phyloP scores from a whole-genome alignment of 2,797 vertebrate species.

The Crax fasciolata region DNA sequence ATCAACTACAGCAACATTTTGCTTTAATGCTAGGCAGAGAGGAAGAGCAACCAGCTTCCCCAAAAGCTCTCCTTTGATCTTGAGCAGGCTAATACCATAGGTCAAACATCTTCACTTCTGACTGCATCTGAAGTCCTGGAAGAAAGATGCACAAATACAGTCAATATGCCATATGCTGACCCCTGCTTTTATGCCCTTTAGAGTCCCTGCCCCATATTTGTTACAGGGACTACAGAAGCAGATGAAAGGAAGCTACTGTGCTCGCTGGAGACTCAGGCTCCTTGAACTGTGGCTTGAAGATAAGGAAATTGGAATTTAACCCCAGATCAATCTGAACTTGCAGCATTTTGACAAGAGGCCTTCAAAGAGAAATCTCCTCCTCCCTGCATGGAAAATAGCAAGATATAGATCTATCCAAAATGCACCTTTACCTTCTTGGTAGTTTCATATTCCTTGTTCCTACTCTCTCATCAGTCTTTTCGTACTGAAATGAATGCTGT shows the following conservation, averaged over 20 bases:
- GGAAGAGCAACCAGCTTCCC: background rate
- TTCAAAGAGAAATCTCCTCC: conserved; percentile 47
- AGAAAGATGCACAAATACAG: conserved; percentile 7
- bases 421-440: background rate
- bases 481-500: background rate
- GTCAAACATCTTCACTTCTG: background rate
- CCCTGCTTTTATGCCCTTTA: background rate
- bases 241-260: background rate
- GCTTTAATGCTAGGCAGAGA: conserved; percentile 5
- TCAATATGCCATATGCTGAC: background rate
- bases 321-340: background rate
- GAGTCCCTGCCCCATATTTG: conserved; percentile 7
- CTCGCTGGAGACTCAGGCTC: background rate
- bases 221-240: background rate
- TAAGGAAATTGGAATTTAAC: conserved; percentile 32
- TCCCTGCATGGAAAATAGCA: background rate
- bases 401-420: conserved; percentile 7
- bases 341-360: conserved; percentile 29
- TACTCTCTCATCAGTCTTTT: accelerated
- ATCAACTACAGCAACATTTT: background rate
- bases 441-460: background rate
- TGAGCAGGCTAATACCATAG: background rate
- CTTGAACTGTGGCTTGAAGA: conserved; percentile 20
- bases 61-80: conserved; percentile 26
- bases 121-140: background rate